Evolutionary conservation across 2,888 invertebrate genomes (phyloP), one percentile per base, ranked within the genome.

Genomic region (Tanytarsus gracilentus): DNA sequence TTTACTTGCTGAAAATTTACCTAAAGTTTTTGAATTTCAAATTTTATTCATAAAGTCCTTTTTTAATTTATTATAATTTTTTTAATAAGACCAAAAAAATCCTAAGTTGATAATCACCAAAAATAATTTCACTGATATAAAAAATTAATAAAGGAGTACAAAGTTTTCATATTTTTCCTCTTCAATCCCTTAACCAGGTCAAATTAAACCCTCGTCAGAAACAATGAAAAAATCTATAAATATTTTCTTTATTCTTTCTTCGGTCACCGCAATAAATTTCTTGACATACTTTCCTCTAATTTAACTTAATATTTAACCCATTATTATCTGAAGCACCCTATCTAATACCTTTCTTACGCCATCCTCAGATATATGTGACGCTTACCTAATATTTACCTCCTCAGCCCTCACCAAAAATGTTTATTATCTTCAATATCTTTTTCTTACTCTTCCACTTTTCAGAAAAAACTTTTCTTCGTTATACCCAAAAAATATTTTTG

Each of bases 251-350:
- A n/a, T n/a, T 36, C 25, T n/a, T 25, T 16, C 21, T 51, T 21
- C 30, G 51, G 29, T 51, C 21, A 21, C 53, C 53, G 30, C 36
- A 53, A 51, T 53, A 53, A 53, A 36, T 36, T 36, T 44, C 11
- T 16, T 18, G 6, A 40, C 7, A 18, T 16, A 9, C 9, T 9
- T 23, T 16, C 16, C 9, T 44, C 21, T 18, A 44, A 18, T 16
- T 29, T 29, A 21, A 36, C 33, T 36, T 53, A 33, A 53, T 36
- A 53, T 53, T 53, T 53, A 33, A 53, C 36, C 53, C 53, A 53
- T 53, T 53, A 53, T 53, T n/a, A n/a, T n/a, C n/a, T n/a, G n/a
- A n/a, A n/a, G n/a, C n/a, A n/a, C 36, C 1, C 18, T 44, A 44
- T 23, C 44, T 44, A 23, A 44, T 11, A 11, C 21, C 44, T 44